Evolutionary conservation across 2,797 vertebrate species (phyloP).

Genomic region (Acipenser oxyrinchus): DNA sequence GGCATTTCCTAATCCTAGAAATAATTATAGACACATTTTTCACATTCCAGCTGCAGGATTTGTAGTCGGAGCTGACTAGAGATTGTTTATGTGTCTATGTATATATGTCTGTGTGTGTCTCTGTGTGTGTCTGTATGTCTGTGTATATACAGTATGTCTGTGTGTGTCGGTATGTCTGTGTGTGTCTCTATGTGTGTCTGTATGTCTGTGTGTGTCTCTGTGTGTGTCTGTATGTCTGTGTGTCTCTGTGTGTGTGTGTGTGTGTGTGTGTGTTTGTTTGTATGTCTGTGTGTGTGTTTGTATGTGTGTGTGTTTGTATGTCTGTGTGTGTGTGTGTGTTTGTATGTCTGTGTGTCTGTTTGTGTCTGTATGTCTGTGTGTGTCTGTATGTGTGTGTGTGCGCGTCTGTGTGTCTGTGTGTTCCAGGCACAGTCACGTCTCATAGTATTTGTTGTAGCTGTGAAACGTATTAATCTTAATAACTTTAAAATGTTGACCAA

Average conservation of each 20-base stretch:
- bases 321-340: not conserved
- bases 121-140: not conserved
- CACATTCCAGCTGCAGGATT: constrained; percentile 36
- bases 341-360: not conserved
- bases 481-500: constrained; percentile 14
- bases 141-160: no score
- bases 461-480: not conserved
- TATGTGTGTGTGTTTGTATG: not conserved
- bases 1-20: constrained; percentile 47
- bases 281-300: not conserved
- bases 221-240: not conserved
- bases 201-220: no score
- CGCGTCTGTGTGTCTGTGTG: constrained; percentile 4
- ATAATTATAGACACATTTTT: constrained; percentile 54
- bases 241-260: not conserved
- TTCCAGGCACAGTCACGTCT: not conserved
- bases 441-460: not conserved
- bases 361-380: not conserved
- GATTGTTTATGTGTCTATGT: not conserved
- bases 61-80: not conserved
- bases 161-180: constrained; percentile 45
- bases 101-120: not conserved
- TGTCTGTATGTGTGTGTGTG: no score
- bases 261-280: no score
- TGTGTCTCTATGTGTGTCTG: constrained; percentile 42